A percentile compares a stretch with the other conserved stretches of the same genome.
These are phyloP conservation scores for Austrolebias charrua DNA, from an alignment of 2,797 vertebrate genomes.

Conservation along the genomic window DNA sequence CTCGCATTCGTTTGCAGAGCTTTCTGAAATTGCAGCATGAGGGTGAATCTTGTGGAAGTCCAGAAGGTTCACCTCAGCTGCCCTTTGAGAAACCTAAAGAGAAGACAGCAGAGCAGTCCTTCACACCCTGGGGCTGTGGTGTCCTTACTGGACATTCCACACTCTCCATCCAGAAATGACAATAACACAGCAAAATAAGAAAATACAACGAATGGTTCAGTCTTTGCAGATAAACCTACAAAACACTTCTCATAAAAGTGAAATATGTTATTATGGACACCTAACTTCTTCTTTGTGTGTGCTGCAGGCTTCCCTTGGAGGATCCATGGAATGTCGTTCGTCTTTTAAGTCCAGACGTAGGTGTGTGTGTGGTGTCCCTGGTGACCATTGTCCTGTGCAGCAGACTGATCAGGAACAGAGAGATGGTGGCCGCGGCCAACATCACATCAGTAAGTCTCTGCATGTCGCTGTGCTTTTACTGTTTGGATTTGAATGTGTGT, in stretches of 20 bases:
- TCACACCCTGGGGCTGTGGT: too few relatives aligned
- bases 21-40: too few relatives aligned
- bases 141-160: too few relatives aligned
- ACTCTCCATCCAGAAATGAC: too few relatives aligned
- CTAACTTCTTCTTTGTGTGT: constrained; percentile 8
- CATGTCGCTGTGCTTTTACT: not conserved
- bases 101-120: too few relatives aligned
- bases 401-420: constrained; percentile 72
- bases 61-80: too few relatives aligned
- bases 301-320: constrained; percentile 75
- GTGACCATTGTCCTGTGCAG: constrained; percentile 83
- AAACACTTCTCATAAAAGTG: not conserved
- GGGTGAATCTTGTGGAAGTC: too few relatives aligned
- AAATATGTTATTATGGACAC: not conserved
- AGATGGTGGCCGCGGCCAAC: constrained; percentile 59
- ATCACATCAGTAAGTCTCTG: constrained; percentile 62
- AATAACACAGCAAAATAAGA: too few relatives aligned
- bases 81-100: too few relatives aligned
- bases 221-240: not conserved
- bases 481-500: not conserved
- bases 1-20: too few relatives aligned
- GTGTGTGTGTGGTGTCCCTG: constrained; percentile 83
- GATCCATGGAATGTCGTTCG: constrained; percentile 83
- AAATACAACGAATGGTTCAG: too few relatives aligned
- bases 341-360: constrained; percentile 87